Evolutionary conservation across 2,113 vertebrate genomes (phyloP).

Genomic region (Psophia crepitans): DNA sequence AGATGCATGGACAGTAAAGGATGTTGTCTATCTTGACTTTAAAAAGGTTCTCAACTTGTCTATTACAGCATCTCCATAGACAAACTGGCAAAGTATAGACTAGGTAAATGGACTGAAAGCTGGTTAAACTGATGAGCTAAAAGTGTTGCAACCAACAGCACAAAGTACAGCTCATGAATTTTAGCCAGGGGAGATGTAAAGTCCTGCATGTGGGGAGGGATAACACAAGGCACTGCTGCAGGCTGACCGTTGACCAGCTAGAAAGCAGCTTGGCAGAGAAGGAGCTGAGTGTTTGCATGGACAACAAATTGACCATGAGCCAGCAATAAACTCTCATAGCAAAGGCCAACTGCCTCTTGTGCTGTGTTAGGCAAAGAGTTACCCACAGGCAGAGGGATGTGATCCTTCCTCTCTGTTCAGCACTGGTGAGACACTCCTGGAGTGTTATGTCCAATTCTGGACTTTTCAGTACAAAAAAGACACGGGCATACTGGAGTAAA

Average conservation of each 20-base stretch:
- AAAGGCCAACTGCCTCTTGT: fast-evolving
- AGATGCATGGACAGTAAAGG: fast-evolving
- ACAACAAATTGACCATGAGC: not conserved
- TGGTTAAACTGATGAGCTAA: not conserved
- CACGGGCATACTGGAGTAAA: not conserved
- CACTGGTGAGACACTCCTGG: not conserved
- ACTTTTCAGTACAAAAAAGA: not conserved
- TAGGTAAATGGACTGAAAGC: not conserved
- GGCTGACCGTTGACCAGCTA: not conserved
- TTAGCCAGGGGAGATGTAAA: not conserved
- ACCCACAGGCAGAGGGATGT: not conserved
- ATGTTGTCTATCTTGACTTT: not conserved
- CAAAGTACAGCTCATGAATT: not conserved
- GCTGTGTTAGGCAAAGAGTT: fast-evolving
- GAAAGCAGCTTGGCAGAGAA: not conserved
- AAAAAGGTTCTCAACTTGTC: not conserved
- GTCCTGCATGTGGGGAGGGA: not conserved
- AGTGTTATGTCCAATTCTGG: not conserved
- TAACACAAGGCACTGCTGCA: not conserved
- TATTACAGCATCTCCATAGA: not conserved
- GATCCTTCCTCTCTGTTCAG: not conserved
- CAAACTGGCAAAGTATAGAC: not conserved
- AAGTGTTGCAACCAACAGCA: not conserved
- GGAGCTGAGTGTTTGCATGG: fast-evolving
- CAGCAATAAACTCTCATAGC: not conserved